These are phyloP conservation scores for Aquatica leii DNA, from an alignment of 2,888 invertebrate genomes.

Conservation along the genomic window DNA sequence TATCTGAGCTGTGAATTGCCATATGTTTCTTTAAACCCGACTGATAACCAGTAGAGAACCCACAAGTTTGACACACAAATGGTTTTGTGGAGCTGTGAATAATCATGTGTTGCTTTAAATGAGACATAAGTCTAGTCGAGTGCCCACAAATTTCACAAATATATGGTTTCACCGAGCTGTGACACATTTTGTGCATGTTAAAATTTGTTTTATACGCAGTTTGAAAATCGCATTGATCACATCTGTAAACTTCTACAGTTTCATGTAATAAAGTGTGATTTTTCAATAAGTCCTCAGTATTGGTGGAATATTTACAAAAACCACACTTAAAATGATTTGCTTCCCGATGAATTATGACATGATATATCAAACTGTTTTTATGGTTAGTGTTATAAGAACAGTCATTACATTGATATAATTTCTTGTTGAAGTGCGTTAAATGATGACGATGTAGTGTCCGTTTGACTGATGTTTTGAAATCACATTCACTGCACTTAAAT, in stretches of 20 bases:
- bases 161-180: too few species aligned
- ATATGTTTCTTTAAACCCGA: too few species aligned
- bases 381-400: neutral
- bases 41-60: too few species aligned
- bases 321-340: conserved; percentile 9
- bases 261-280: neutral
- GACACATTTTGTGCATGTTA: neutral
- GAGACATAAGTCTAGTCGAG: neutral
- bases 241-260: neutral
- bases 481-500: conserved; percentile 9
- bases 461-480: neutral
- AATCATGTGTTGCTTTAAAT: neutral
- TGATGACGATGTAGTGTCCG: neutral
- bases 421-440: neutral
- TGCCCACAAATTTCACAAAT: neutral
- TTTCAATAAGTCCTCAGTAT: neutral
- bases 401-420: neutral
- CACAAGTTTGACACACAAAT: neutral
- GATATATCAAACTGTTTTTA: neutral
- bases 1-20: too few species aligned
- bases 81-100: neutral
- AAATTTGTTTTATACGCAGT: neutral
- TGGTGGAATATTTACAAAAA: conserved; percentile 3
- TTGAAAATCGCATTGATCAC: neutral
- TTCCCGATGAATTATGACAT: neutral